These are phyloP conservation scores for Carassius auratus DNA, from an alignment of 2,113 vertebrate genomes.

Conservation along the genomic window DNA sequence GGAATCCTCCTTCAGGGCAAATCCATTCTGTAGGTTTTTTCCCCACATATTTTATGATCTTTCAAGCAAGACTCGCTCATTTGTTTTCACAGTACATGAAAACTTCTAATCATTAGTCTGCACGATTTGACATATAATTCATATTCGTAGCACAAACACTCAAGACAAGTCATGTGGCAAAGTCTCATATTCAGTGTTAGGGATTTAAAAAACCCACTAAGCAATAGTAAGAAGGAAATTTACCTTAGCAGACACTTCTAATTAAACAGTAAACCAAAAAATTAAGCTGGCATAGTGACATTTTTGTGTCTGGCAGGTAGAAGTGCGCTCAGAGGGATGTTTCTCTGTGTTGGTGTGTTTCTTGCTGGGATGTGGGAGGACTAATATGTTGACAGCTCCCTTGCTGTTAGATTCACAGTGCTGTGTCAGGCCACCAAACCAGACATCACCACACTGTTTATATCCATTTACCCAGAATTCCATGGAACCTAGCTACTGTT, in stretches of 20 bases:
- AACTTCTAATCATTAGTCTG: not conserved
- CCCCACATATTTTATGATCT: not conserved
- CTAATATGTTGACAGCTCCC: conserved; percentile 70
- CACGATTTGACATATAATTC: not conserved
- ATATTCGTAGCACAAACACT: not conserved
- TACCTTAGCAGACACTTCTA: not conserved
- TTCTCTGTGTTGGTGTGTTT: conserved; percentile 40
- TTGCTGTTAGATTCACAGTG: conserved; percentile 60
- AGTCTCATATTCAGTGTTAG: not conserved
- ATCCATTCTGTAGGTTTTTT: not conserved
- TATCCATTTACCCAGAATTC: conserved; percentile 66
- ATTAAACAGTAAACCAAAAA: not conserved
- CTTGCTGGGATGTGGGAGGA: conserved; percentile 58
- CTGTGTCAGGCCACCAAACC: conserved; percentile 69
- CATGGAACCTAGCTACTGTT: conserved; percentile 58
- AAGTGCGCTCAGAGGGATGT: conserved; percentile 28
- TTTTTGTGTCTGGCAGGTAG: conserved; percentile 9
- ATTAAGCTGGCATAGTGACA: not conserved
- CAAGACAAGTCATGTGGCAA: not conserved
- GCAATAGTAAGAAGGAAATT: not conserved
- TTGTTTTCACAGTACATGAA: not conserved
- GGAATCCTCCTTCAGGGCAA: not conserved
- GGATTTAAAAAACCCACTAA: not conserved
- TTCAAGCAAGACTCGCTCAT: not conserved
- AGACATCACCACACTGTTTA: conserved; percentile 64